Evolutionary conservation across 2,888 invertebrate species (phyloP).

Genomic region (Drosophila picticornis): DNA sequence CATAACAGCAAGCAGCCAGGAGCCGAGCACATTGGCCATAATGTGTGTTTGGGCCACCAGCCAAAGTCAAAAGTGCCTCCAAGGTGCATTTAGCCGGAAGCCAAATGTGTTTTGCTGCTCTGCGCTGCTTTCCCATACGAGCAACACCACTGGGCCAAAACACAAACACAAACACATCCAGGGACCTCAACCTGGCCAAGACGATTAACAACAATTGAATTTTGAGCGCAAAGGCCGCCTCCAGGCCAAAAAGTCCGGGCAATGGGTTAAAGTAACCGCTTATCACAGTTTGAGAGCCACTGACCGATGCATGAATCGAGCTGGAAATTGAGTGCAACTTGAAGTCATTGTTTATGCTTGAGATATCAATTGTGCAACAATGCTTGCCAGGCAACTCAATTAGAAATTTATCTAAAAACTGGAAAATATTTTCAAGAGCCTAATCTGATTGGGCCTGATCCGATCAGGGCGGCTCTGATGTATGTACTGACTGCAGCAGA

Average conservation of each 20-base stretch:
- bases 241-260: not conserved
- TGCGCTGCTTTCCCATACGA: constrained; percentile 26
- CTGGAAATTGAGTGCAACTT: constrained; percentile 1
- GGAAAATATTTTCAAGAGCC: not conserved
- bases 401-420: not conserved
- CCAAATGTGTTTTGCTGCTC: constrained; percentile 41
- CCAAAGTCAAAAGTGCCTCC: constrained; percentile 74
- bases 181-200: constrained; percentile 57
- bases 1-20: constrained; percentile 5
- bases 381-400: not conserved
- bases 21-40: constrained; percentile 29
- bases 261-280: not conserved
- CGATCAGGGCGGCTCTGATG: no score
- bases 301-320: not conserved
- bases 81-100: constrained; percentile 73
- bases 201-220: constrained; percentile 76
- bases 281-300: constrained; percentile 17
- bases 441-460: not conserved
- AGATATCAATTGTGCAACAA: not conserved
- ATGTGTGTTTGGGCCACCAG: constrained; percentile 49
- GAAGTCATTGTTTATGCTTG: not conserved
- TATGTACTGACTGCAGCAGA: no score
- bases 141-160: constrained; percentile 17
- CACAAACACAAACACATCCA: not conserved
- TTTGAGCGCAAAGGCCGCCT: constrained; percentile 36